Base-by-base conservation (phyloP, 2,797 vertebrate species). In the Halcyon badia region DNA sequence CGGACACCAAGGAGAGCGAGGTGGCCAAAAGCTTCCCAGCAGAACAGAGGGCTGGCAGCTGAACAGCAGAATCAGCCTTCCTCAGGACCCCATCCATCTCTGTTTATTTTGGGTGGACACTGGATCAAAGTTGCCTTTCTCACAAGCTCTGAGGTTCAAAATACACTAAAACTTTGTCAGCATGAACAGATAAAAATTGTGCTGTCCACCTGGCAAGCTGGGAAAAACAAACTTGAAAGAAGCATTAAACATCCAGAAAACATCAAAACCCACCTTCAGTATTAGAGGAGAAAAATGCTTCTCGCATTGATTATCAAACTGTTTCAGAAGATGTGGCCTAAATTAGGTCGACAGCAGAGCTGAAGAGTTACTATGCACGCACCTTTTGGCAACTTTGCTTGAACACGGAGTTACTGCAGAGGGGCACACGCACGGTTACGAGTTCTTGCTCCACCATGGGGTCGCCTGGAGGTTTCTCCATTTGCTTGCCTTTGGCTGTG, bases 11-110 rank as follows among this genome's bases (percentile, higher is more conserved):
- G 94, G 96, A 95, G n/a, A 96, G 87, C 2, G 97, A 94, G 89
- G 87, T 57, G 97, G 87, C 96, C 97, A 96, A 97, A 91, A 96
- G 96, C 41, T 94, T 98, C 71, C 98, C 97, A 94, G 97, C 98
- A 94, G 98, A 98, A 95, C 97, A 98, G 97, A 98, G 97, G 97
- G 97, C 97, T 97, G 97, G 98, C 83, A 98, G 98, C 97, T 98
- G 98, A 98, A 86, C 57, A 83, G 46, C 70, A 70, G 66, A 71
- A 78, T 46, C 57, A 26, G 69, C 83, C 87, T 93, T 94, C 90
- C 94, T 97, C 96, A 96, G 95, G 95, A 93, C 83, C 86, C 65
- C 8, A 24, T 89, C 94, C 93, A 95, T 89, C 95, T 84, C 25
- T 41, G 22, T 80, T 91, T 92, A 54, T 56, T 96, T 83, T 89